Base-by-base conservation (phyloP, 2,113 vertebrate genomes). In the Synchiropus splendidus region DNA sequence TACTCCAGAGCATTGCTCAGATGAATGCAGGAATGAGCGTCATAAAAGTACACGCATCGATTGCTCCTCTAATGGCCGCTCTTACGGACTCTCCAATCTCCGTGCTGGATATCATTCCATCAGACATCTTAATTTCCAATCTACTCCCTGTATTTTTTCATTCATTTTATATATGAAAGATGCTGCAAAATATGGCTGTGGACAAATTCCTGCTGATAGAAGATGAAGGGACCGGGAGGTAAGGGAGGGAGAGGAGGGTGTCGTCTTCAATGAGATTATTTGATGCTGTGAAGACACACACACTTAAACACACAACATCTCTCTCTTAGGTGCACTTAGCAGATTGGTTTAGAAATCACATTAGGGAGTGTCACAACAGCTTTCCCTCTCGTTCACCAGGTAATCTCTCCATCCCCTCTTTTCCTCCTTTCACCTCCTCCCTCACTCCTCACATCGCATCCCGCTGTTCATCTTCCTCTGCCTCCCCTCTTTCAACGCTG, bases 281-380 rank as follows among this genome's bases (percentile, higher is more conserved):
- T 59, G 55, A 63, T 66, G 60, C 57, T 37, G 41, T 54, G 48
- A 57, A 57, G 53, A 53, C 51, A 40, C 63, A 42, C 48, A 46
- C 45, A 39, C 47, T 35, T 43, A 48, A 40, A 49, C 53, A 40
- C 65, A 54, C 51, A 48, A 53, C 42, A 60, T 11, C 2, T 6
- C 45, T 55, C 61, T 69, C 62, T 36, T 54, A 53, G 64, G 57
- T 74, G 79, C 79, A 81, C 79, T 81, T 81, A 81, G 76, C 74
- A 67, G 79, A 81, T 81, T 81, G 79, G 62, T 72, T 75, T 75
- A 70, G 69, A 77, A 81, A 81, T 79, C 64, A 18, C 74, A 81
- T 81, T 79, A 79, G 72, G 54, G 60, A 67, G 72, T 58, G 72
- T 79, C 69, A 75, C 72, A 65, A 58, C 65, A 66, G 60, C 78